A percentile compares a stretch with the other conserved stretches of the same genome.
phyloP scores from a whole-genome alignment of 2,888 invertebrate genomes.

The Calephelis perditalis region DNA sequence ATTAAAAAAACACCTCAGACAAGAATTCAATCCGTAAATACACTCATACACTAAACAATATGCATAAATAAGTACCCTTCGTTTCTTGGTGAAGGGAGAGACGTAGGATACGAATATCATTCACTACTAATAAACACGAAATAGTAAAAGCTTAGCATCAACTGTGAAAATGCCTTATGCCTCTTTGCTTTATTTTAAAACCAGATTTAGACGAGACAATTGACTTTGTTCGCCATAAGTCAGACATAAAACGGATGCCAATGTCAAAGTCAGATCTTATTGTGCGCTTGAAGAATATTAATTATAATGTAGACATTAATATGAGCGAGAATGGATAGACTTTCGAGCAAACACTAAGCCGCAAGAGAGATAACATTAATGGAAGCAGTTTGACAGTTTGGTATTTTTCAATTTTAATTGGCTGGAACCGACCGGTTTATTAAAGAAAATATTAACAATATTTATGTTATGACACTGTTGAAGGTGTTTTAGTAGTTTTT shows the following conservation, averaged over 20 bases:
- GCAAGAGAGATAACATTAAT: constrained; percentile 21
- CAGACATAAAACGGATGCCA: constrained; percentile 68
- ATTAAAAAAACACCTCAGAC: no score
- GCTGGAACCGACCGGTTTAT: constrained; percentile 8
- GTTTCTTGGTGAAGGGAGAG: no score
- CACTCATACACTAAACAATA: no score
- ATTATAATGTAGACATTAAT: constrained; percentile 51
- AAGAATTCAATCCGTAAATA: no score
- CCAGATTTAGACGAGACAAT: constrained; percentile 68
- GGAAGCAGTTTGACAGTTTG: constrained; percentile 27
- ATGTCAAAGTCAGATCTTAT: constrained; percentile 51
- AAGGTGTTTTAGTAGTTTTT: no score
- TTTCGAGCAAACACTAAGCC: constrained; percentile 20
- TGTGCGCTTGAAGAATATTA: constrained; percentile 51
- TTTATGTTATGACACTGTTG: constrained; percentile 4
- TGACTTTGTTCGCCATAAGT: constrained; percentile 63
- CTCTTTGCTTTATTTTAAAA: constrained; percentile 45
- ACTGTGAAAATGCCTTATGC: constrained; percentile 19
- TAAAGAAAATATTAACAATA: constrained; percentile 8
- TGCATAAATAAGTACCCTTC: no score
- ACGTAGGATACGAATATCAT: no score
- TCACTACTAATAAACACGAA: no score
- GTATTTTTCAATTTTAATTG: constrained; percentile 26
- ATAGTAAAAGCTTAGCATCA: constrained; percentile 1
- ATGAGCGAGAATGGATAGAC: constrained; percentile 29